These are phyloP conservation scores for Seira ritae DNA, from an alignment of 2,888 invertebrate species.

Conservation along the genomic window DNA sequence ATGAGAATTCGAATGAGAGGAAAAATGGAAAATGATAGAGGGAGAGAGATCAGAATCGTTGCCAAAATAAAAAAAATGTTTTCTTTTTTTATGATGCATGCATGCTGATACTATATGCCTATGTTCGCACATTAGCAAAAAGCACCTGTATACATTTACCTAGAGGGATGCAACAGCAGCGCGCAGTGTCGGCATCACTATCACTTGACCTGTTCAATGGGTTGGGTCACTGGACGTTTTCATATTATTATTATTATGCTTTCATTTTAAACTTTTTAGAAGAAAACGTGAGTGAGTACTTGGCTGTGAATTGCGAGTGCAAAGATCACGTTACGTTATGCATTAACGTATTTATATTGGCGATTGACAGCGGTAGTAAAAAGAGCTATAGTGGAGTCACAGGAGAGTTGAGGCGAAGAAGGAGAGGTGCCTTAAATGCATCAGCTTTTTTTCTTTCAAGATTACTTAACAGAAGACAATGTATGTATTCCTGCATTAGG, in stretches of 20 bases:
- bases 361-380: constrained; percentile 36
- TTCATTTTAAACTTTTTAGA: no score
- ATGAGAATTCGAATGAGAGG: background rate
- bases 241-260: no score
- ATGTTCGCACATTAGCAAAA: background rate
- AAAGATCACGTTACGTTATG: constrained; percentile 14
- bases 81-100: constrained; percentile 1
- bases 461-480: constrained; percentile 15
- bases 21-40: constrained; percentile 6
- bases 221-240: constrained; percentile 61
- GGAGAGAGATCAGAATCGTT: constrained; percentile 17
- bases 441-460: background rate
- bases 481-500: no score
- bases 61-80: constrained; percentile 6
- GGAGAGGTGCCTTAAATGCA: background rate
- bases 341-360: background rate
- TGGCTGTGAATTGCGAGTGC: no score
- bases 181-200: background rate
- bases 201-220: constrained; percentile 53
- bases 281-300: no score
- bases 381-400: no score
- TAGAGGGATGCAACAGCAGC: background rate
- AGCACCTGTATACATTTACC: background rate
- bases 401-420: background rate
- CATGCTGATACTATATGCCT: background rate